Evolutionary conservation across 2,797 vertebrate genomes (phyloP), one percentile per base, ranked within the genome.

Genomic region (Sandelia bainsii): DNA sequence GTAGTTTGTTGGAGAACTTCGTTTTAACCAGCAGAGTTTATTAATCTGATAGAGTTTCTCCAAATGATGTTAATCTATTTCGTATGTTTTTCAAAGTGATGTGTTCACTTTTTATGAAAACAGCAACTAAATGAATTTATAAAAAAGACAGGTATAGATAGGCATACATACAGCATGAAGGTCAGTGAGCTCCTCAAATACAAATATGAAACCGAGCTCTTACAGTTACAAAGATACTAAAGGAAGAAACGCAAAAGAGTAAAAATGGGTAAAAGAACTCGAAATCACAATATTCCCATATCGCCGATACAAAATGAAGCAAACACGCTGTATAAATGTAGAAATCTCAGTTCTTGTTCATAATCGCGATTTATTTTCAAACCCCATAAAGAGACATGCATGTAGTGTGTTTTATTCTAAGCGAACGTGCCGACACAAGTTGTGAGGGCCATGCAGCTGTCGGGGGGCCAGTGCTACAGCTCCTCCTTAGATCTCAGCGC

Each of bases 401-500:
- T 50, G 58, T 12, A 22, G 50, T 53, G 79, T 12, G 66, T 89
- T 85, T 81, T 71, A 85, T 78, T 88, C 80, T 63, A 56, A 45
- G 62, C 27, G 20, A 80, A 87, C 90, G 61, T 93, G 92, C 86
- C 54, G 77, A 79, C 83, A 93, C 92, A 92, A 82, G 92, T 87
- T 70, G 78, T 1, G 69, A 76, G 72, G 67, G 72, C 83, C 73
- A 3, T 34, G 90, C 91, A 92, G 92, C 92, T 93, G 92, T 78
- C 44, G 60, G 69, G 75, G 66, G 84, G 79, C 65, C 58, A 70
- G 52, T 27, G 81, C 72, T 51, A 60, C 87, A 80, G 86, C 88
- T 90, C 84, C 83, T 82, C 69, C 81, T 94, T 87, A 93, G 92
- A 95, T 94, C 88, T 89, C 72, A 23, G 75, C 53, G 14, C 0